phyloP scores from a whole-genome alignment of 2,888 invertebrate genomes.

The Drosophila algonquin region DNA sequence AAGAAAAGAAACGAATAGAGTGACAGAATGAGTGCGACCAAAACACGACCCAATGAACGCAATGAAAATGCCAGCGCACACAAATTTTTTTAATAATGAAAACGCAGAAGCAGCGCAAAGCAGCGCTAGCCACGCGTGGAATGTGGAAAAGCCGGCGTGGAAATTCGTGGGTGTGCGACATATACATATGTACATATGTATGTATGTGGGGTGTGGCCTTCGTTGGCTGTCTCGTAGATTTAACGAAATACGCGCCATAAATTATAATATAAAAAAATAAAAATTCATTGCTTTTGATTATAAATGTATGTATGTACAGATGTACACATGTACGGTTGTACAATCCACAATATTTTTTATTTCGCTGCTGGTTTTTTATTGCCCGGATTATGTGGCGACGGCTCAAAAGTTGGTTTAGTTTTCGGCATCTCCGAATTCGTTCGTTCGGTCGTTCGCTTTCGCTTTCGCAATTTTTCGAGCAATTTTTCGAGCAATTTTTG shows the following conservation, averaged over 20 bases:
- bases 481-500: neutral
- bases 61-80: constrained; percentile 72
- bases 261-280: constrained; percentile 69
- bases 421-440: constrained; percentile 7
- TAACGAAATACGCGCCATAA: constrained; percentile 62
- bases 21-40: constrained; percentile 19
- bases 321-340: constrained; percentile 15
- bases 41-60: constrained; percentile 68
- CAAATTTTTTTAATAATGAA: constrained; percentile 76
- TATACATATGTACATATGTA: no score
- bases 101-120: constrained; percentile 45
- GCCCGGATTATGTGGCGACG: constrained; percentile 40
- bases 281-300: constrained; percentile 70
- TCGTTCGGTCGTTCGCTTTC: neutral
- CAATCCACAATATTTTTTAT: constrained; percentile 11
- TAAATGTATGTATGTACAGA: constrained; percentile 29
- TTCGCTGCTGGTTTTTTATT: constrained; percentile 31
- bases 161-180: constrained; percentile 44
- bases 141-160: constrained; percentile 65
- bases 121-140: constrained; percentile 68
- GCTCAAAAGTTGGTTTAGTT: constrained; percentile 46
- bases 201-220: constrained; percentile 23
- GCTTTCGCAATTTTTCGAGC: neutral
- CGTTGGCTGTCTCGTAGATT: constrained; percentile 44
- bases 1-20: neutral